Evolutionary conservation across 1,140 invertebrate species (phyloP), one percentile per base, ranked within the genome.

Genomic region (Hylaeus volcanicus): DNA sequence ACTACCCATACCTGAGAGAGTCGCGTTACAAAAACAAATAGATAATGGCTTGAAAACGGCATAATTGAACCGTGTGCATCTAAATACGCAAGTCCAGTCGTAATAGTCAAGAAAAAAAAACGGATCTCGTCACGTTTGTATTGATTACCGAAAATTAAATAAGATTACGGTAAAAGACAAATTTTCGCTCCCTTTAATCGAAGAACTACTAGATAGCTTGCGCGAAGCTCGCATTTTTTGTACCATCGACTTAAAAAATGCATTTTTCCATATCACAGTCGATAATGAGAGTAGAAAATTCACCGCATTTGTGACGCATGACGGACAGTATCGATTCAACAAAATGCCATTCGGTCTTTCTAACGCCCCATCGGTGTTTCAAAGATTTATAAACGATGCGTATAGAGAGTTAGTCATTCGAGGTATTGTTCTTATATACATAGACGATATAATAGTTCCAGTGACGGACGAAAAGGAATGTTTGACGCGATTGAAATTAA

Each of bases 31-130:
- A 11, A 12, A 56, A 8, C 68, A 72, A 11, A 55, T 78, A 15
- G 5, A 55, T 14, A 78, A 45, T 79, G 76, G 76, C 15, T 79
- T 0, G 1, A 5, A 37, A 45, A 64, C 8, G 48, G 12, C 5
- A 74, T 74, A 0, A 2, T 80, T 8, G 71, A 80, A 26, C 55
- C 55, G 1, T 68, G 63, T 15, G 45, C 53, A 1, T 80, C 78
- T 0, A 63, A 80, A 5, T 80, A 69, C 4, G 39, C 71, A 0
- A 80, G 64, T 15, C 63, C 64, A 9, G 64, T 80, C 0, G 78
- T 74, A 1, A 26, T 74, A 39, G 56, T 55, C 2, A 73, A 55
- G 26, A 9, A 80, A 80, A 2, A 68, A 80, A 37, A 56, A 80
- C 41, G 64, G 71, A 4, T 60, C 70, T 4, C n/a, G 43, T 15